phyloP scores from a whole-genome alignment of 2,797 vertebrate species.

The Eulemur mongoz region DNA sequence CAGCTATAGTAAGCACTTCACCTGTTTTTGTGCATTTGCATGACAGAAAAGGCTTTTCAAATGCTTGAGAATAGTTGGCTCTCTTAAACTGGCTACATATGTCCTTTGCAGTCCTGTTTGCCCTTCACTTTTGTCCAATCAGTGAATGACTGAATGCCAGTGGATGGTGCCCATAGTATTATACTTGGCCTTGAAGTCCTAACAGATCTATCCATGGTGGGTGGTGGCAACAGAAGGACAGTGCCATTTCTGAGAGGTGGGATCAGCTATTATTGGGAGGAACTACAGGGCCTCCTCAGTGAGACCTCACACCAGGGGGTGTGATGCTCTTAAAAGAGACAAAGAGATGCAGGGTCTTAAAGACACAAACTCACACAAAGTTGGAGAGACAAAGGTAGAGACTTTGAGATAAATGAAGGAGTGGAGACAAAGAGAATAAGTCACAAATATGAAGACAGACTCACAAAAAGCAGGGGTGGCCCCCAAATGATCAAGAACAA shows the following conservation, averaged over 20 bases:
- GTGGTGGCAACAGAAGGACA: background rate
- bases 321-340: background rate
- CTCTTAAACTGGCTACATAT: background rate
- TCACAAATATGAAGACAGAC: background rate
- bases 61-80: background rate
- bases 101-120: background rate
- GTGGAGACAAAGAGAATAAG: background rate
- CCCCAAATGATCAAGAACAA: background rate
- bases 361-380: background rate
- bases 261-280: background rate
- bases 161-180: background rate
- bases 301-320: background rate
- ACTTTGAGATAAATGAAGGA: background rate
- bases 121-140: background rate
- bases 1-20: background rate
- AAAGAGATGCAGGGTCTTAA: background rate
- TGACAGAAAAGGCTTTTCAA: background rate
- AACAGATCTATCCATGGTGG: background rate
- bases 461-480: background rate
- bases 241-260: background rate
- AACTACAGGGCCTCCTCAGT: background rate
- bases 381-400: background rate
- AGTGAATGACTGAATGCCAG: background rate
- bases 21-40: background rate
- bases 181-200: background rate